phyloP scores from a whole-genome alignment of 2,888 invertebrate genomes.

The Trissolcus japonicus region DNA sequence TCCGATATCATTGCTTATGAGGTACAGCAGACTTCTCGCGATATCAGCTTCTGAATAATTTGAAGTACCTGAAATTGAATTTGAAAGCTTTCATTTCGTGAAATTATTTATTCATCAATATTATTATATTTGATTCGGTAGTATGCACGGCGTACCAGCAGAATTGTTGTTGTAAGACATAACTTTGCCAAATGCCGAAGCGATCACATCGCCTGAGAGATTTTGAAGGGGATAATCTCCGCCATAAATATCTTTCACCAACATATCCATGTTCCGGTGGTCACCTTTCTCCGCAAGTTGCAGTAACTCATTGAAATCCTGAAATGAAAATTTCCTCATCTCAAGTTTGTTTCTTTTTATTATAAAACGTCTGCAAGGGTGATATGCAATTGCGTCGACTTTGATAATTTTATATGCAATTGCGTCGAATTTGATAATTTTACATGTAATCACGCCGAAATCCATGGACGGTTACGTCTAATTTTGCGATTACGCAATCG shows the following conservation, averaged over 20 bases:
- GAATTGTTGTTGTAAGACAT: constrained; percentile 61
- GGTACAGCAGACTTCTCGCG: constrained; percentile 81
- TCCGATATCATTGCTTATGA: constrained; percentile 84
- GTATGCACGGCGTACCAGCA: constrained; percentile 8
- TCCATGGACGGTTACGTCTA: no score
- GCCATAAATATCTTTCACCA: constrained; percentile 83
- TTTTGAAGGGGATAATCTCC: constrained; percentile 79
- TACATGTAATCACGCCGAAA: no score
- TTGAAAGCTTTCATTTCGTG: no score
- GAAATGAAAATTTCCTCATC: constrained; percentile 24
- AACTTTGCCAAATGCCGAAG: constrained; percentile 83
- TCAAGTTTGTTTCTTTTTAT: neutral
- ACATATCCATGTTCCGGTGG: constrained; percentile 81
- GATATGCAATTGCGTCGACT: no score
- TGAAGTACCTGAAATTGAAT: constrained; percentile 64
- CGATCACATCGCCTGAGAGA: constrained; percentile 81
- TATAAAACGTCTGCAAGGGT: no score
- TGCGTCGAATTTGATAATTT: no score
- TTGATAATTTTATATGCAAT: no score
- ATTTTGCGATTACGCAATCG: no score
- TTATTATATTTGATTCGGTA: neutral
- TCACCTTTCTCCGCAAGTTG: constrained; percentile 82
- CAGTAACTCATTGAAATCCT: constrained; percentile 83
- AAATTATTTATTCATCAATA: neutral
- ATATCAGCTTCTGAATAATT: constrained; percentile 79